Evolutionary conservation across 1,140 invertebrate genomes (phyloP).

Genomic region (Drosophila lacertosa): DNA sequence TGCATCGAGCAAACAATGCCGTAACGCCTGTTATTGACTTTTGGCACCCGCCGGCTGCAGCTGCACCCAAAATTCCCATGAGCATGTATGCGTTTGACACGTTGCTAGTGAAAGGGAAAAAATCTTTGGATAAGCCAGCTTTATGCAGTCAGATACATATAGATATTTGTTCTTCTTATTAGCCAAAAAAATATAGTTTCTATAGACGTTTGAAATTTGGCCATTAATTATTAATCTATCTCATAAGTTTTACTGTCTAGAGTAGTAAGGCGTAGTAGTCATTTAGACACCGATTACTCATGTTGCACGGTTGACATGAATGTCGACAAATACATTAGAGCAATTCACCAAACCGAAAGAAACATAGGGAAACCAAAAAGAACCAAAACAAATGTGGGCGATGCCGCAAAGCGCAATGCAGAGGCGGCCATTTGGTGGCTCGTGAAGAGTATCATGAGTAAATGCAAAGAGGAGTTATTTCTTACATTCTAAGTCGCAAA

Average conservation of each 20-base stretch:
- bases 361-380: conserved; percentile 17
- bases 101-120: not conserved
- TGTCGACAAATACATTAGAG: conserved; percentile 73
- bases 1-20: conserved; percentile 34
- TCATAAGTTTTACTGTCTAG: not conserved
- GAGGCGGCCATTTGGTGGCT: not conserved
- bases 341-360: conserved; percentile 17
- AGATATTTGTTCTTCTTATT: not conserved
- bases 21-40: conserved; percentile 38
- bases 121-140: not conserved
- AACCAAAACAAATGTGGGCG: conserved; percentile 20
- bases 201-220: not conserved
- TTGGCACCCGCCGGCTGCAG: conserved; percentile 23
- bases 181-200: too few relatives aligned
- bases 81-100: conserved; percentile 20
- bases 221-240: too few relatives aligned
- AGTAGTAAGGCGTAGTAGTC: conserved; percentile 67
- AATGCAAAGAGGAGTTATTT: too few relatives aligned
- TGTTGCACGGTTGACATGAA: conserved; percentile 45
- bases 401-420: conserved; percentile 33
- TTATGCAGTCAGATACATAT: too few relatives aligned
- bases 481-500: too few relatives aligned
- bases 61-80: conserved; percentile 24
- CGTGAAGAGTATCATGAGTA: too few relatives aligned
- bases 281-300: conserved; percentile 73